Evolutionary conservation across 1,140 invertebrate species (phyloP).

Genomic region (Periplaneta americana): DNA sequence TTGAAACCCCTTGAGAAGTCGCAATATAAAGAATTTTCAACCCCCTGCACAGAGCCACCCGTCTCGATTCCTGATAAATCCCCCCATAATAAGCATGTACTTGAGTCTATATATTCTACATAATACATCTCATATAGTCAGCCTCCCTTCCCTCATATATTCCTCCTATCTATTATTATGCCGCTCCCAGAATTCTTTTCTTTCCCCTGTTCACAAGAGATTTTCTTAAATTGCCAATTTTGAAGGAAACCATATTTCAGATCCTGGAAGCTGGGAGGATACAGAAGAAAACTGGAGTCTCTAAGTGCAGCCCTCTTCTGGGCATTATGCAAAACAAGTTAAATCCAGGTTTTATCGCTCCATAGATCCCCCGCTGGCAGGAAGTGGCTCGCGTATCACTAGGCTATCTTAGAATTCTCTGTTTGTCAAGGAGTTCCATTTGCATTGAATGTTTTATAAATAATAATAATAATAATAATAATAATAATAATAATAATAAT

Average conservation of each 20-base stretch:
- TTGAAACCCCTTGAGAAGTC: background rate
- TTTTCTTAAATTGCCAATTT: conserved; percentile 17
- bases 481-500: too few relatives aligned
- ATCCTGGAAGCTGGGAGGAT: background rate
- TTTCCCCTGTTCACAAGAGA: conserved; percentile 11
- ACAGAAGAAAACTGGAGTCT: background rate
- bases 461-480: too few relatives aligned
- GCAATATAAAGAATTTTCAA: background rate
- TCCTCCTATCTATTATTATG: background rate
- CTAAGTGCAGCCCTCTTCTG: too few relatives aligned
- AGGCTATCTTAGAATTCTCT: too few relatives aligned
- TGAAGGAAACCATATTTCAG: conserved; percentile 13
- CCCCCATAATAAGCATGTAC: background rate
- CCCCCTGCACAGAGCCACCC: background rate
- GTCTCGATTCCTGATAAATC: background rate
- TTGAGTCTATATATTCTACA: background rate
- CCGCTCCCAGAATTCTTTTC: background rate
- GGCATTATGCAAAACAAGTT: too few relatives aligned
- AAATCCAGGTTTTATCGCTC: too few relatives aligned
- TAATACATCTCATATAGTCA: background rate
- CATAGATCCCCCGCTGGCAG: too few relatives aligned
- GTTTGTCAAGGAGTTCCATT: too few relatives aligned
- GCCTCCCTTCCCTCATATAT: background rate
- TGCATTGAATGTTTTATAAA: too few relatives aligned
- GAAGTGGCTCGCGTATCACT: too few relatives aligned